Conservation (phyloP, 2,113 vertebrate species). For the Ovis canadensis region DNA sequence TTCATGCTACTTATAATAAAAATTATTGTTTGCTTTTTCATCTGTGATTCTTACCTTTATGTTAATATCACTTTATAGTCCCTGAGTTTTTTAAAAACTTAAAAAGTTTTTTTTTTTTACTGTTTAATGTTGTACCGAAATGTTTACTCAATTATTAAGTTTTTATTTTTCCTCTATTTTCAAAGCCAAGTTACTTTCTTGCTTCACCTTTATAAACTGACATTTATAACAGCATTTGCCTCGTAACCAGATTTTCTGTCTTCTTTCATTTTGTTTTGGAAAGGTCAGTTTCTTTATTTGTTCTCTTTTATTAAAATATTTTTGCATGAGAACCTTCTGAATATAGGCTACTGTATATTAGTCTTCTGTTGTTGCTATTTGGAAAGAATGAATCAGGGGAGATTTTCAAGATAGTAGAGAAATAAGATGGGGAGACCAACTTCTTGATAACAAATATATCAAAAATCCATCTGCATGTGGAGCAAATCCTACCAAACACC, state of each 20-base stretch:
- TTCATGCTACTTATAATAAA: not conserved
- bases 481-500: not conserved
- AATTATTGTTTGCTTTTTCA: not conserved
- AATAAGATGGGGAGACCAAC: not conserved
- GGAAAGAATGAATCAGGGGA: not conserved
- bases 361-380: not conserved
- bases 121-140: not conserved
- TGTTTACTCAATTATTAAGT: not conserved
- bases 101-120: not conserved
- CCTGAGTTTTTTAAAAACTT: not conserved
- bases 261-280: not conserved
- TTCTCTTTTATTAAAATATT: not conserved
- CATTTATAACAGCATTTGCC: not conserved
- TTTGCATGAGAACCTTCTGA: not conserved
- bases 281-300: not conserved
- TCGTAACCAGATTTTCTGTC: not conserved
- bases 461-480: not conserved
- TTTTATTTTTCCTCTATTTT: not conserved
- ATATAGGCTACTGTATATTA: not conserved
- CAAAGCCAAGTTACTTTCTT: not conserved
- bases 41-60: not conserved
- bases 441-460: not conserved
- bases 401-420: not conserved
- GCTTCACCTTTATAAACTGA: not conserved
- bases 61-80: not conserved